Evolutionary conservation across 2,113 vertebrate genomes (phyloP).

Genomic region (Copsychus sechellarum): DNA sequence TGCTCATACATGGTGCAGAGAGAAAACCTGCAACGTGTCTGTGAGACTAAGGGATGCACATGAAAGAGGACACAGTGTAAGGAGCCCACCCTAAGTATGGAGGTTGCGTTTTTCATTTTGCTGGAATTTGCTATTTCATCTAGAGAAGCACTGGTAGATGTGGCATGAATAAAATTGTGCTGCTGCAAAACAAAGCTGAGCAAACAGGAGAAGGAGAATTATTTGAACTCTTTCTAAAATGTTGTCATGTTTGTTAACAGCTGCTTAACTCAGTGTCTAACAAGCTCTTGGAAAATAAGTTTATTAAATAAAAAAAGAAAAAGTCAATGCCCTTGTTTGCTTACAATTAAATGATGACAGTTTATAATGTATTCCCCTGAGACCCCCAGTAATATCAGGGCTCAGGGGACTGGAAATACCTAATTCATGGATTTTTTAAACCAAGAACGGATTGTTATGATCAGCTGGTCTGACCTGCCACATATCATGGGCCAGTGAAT

Average conservation of each 20-base stretch:
- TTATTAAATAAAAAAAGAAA: neutral
- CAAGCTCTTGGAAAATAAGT: neutral
- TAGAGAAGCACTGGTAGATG: neutral
- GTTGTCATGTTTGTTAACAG: slow-evolving; percentile 30
- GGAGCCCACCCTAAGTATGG: neutral
- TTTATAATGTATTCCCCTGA: slow-evolving; percentile 17
- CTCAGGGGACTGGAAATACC: slow-evolving; percentile 37
- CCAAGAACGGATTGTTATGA: slow-evolving; percentile 5
- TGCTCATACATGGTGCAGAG: accelerated
- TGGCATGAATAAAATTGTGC: neutral
- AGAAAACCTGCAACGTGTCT: neutral
- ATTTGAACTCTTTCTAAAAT: neutral
- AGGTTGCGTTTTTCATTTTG: neutral
- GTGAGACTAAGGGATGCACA: neutral
- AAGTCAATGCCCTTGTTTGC: neutral
- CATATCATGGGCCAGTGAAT: slow-evolving; percentile 52
- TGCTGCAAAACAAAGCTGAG: neutral
- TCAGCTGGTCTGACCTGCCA: slow-evolving; percentile 50
- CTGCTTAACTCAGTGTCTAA: neutral
- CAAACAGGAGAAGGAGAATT: neutral
- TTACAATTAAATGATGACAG: slow-evolving; percentile 27
- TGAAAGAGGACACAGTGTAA: neutral
- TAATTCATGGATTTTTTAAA: slow-evolving; percentile 35
- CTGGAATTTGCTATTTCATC: neutral
- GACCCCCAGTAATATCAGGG: neutral